phyloP scores from a whole-genome alignment of 2,797 vertebrate species.

The Benthosema pterotum region DNA sequence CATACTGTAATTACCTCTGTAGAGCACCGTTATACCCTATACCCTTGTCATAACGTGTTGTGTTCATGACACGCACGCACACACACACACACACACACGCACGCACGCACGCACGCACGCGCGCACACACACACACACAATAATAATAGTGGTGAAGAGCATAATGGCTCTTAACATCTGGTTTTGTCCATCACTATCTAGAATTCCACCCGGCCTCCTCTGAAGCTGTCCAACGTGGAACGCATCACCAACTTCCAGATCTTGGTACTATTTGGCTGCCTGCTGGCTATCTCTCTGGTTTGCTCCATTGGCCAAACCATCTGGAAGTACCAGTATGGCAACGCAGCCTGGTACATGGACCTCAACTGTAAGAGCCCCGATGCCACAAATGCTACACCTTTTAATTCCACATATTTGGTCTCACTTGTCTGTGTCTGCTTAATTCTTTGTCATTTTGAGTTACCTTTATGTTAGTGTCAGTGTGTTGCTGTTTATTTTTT shows the following conservation, averaged over 20 bases:
- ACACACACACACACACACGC: too few species aligned
- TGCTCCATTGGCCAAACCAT: slow-evolving; percentile 96
- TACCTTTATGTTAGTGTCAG: slow-evolving; percentile 68
- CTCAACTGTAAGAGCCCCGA: slow-evolving; percentile 91
- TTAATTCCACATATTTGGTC: slow-evolving; percentile 77
- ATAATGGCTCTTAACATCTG: too few species aligned
- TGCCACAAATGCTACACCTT: slow-evolving; percentile 54
- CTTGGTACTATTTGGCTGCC: slow-evolving; percentile 95
- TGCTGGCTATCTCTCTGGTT: slow-evolving; percentile 95
- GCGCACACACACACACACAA: too few species aligned
- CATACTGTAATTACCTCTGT: too few species aligned
- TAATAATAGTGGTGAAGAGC: neutral
- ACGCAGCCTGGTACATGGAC: slow-evolving; percentile 97
- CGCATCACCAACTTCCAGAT: slow-evolving; percentile 99
- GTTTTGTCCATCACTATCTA: slow-evolving; percentile 58
- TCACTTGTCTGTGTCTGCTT: slow-evolving; percentile 81
- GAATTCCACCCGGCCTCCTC: slow-evolving; percentile 96
- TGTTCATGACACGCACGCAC: too few species aligned
- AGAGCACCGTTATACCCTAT: too few species aligned
- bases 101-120: too few species aligned
- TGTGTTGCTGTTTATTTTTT: slow-evolving; percentile 71
- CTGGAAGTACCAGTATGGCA: slow-evolving; percentile 93
- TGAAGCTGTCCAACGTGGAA: slow-evolving; percentile 98
- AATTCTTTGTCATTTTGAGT: slow-evolving; percentile 74
- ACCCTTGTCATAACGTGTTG: too few species aligned